Evolutionary conservation across 1,140 invertebrate species (phyloP).

Genomic region (Arion vulgaris): DNA sequence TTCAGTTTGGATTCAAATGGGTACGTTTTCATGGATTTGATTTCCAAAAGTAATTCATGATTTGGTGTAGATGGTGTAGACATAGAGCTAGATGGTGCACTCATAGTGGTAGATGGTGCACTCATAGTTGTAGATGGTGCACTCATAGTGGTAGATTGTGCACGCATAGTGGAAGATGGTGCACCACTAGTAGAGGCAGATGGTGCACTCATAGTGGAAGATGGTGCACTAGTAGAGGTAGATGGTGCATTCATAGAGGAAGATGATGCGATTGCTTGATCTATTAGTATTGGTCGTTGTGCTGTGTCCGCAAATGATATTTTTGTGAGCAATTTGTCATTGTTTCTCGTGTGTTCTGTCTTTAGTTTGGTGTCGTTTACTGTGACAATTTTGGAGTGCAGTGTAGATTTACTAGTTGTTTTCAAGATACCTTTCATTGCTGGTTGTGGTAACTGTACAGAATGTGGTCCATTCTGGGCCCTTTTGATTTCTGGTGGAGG

Average conservation of each 20-base stretch:
- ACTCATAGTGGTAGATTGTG: not conserved
- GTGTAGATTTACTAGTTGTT: conserved; percentile 45
- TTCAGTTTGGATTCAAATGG: conserved; percentile 78
- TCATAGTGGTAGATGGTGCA: not conserved
- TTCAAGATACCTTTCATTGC: conserved; percentile 58
- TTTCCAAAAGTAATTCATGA: not conserved
- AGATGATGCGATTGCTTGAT: not conserved
- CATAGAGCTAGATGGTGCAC: not conserved
- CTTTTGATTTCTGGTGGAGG: conserved; percentile 57
- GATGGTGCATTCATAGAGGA: not conserved
- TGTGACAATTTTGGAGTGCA: conserved; percentile 33
- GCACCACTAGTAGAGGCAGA: not conserved
- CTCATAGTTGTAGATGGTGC: not conserved
- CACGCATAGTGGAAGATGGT: not conserved
- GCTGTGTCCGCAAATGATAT: not conserved
- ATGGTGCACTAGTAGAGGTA: not conserved
- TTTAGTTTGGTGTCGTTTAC: conserved; percentile 63
- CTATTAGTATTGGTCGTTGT: not conserved
- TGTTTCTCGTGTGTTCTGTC: conserved; percentile 63
- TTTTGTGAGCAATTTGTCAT: conserved; percentile 50
- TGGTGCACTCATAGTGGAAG: not conserved
- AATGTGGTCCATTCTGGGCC: conserved; percentile 65
- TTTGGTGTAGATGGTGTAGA: not conserved
- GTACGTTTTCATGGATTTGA: not conserved
- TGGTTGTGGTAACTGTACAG: not conserved